These are phyloP conservation scores for Crepidodera aurea DNA, from an alignment of 2,888 invertebrate species.

Conservation along the genomic window DNA sequence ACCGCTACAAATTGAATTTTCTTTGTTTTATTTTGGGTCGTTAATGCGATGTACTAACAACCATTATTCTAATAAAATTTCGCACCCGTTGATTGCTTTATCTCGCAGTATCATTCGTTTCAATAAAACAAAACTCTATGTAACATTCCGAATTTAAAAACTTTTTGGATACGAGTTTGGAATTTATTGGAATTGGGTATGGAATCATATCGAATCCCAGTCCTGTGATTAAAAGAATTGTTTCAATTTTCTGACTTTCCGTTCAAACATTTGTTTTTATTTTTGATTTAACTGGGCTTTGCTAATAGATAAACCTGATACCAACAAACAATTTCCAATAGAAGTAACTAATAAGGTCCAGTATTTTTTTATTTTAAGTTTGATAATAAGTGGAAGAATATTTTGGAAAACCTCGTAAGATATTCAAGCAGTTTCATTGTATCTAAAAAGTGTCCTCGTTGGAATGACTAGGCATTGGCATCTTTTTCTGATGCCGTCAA, in stretches of 20 bases:
- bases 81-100: constrained; percentile 21
- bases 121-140: constrained; percentile 16
- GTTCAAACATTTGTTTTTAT: not conserved
- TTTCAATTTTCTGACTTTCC: constrained; percentile 7
- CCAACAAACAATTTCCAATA: no score
- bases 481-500: no score
- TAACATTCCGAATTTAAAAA: constrained; percentile 9
- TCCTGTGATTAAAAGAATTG: constrained; percentile 12
- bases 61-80: constrained; percentile 30
- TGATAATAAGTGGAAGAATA: no score
- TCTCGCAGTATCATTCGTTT: constrained; percentile 15
- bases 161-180: constrained; percentile 3
- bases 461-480: no score
- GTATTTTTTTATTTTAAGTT: no score
- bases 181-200: constrained; percentile 18
- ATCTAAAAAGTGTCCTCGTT: no score
- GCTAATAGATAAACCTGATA: no score
- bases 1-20: constrained; percentile 29
- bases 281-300: no score
- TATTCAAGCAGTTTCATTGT: no score
- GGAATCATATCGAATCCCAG: not conserved
- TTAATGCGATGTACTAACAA: constrained; percentile 23
- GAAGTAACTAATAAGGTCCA: no score
- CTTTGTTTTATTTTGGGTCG: constrained; percentile 26
- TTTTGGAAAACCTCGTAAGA: no score